Conservation (phyloP, 2,797 vertebrate species). For the Phyllotis vaccarum region DNA sequence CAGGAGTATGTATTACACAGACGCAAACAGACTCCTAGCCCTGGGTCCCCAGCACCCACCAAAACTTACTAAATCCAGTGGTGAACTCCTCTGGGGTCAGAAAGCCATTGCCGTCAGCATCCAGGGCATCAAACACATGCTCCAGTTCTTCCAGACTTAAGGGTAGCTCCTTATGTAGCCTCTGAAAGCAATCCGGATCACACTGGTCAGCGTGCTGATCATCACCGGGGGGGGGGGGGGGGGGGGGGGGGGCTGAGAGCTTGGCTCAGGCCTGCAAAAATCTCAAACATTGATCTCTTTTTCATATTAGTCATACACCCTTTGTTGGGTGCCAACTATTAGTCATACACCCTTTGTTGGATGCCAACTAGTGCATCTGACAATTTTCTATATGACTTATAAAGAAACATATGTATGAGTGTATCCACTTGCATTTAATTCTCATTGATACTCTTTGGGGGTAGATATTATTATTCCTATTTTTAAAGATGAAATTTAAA, state of each 20-base stretch:
- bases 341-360: background rate
- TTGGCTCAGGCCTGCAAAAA: background rate
- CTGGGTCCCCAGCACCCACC: background rate
- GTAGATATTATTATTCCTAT: background rate
- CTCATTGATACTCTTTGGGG: background rate
- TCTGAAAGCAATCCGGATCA: constrained; percentile 86
- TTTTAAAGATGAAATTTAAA: background rate
- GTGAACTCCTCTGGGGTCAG: constrained; percentile 95
- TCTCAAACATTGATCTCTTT: background rate
- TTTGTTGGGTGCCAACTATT: background rate
- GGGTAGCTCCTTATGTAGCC: constrained; percentile 92
- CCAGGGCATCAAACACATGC: constrained; percentile 94
- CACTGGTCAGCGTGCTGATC: background rate
- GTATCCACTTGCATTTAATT: background rate
- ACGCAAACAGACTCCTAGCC: background rate
- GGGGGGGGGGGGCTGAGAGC: too few species aligned
- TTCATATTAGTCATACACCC: background rate
- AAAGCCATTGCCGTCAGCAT: constrained; percentile 94
- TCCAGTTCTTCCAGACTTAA: constrained; percentile 95
- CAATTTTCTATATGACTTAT: background rate
- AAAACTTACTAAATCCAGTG: constrained; percentile 94
- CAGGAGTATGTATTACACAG: background rate
- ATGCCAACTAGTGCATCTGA: background rate
- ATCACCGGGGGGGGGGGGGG: too few species aligned
- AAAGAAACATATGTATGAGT: background rate